Base-by-base conservation (phyloP, 2,113 vertebrate genomes). In the Gopherus flavomarginatus region DNA sequence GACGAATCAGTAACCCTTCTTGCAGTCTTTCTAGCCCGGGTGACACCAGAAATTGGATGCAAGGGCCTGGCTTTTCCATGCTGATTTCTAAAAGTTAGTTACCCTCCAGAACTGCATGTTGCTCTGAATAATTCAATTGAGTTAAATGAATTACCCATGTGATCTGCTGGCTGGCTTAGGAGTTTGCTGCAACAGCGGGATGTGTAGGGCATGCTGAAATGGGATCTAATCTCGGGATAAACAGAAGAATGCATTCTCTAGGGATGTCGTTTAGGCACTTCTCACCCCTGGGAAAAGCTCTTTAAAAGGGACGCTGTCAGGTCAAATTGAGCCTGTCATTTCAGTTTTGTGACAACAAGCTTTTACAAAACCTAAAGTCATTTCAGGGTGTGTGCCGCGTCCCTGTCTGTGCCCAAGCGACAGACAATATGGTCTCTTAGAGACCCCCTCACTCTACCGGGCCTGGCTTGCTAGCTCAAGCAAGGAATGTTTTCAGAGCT, bases 301-400 rank as follows among this genome's bases (percentile, higher is more conserved):
- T 0, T 83, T 49, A 35, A 69, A n/a, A 9, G 3, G 11, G 11
- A 59, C n/a, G 31, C 6, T 4, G 1, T 5, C 0, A 65, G 65
- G 26, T 69, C 65, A 35, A 50, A 92, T 42, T 0, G 0, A 38
- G 65, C 65, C 19, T 6, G 19, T 72, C 65, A 19, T 38, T 72
- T 72, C 8, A 19, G 65, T 38, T 38, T 19, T 72, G 35, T 38
- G 65, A 38, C n/a, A 10, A 3, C 8, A 21, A 72, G 65, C 65
- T 72, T 72, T 11, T 72, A 22, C n/a, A 38, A 38, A 72, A 38
- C 65, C 17, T 38, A 38, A 5, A 22, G n/a, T 10, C 65, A 38
- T 4, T 4, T 38, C 65, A 21, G 9, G 2, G 35, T 10, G 19
- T 5, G 65, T 22, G n/a, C 11, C 19, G 9, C 2, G 5, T n/a